Conservation (phyloP, 1,140 invertebrate species). For the Holcopasites calliopsidis region DNA sequence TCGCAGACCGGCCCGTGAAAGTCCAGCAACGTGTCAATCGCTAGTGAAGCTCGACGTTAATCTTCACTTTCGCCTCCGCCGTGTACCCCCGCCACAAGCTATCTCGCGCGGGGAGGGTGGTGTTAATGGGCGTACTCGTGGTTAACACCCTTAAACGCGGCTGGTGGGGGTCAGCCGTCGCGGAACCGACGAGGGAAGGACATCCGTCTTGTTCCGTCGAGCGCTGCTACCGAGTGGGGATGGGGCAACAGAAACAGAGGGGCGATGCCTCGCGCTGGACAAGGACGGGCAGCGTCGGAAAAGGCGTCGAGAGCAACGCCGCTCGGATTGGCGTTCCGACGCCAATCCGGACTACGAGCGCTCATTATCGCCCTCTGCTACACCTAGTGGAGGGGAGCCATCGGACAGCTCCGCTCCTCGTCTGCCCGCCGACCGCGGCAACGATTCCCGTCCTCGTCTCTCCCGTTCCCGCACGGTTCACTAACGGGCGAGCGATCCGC, state of each 20-base stretch:
- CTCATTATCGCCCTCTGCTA: slow-evolving; percentile 76
- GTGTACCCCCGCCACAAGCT: background rate
- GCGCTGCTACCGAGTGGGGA: slow-evolving; percentile 23
- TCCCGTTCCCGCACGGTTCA: slow-evolving; percentile 10
- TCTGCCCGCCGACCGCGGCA: background rate
- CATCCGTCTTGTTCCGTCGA: too few relatives aligned
- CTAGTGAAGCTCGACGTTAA: slow-evolving; percentile 54
- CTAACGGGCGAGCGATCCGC: slow-evolving; percentile 7
- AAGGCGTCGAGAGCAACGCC: slow-evolving; percentile 78
- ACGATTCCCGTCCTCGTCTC: background rate
- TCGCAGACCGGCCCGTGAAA: slow-evolving; percentile 22
- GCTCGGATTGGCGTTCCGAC: slow-evolving; percentile 75
- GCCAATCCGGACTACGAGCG: slow-evolving; percentile 77
- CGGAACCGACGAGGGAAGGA: slow-evolving; percentile 26
- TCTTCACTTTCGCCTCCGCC: background rate
- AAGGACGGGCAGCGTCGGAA: slow-evolving; percentile 67
- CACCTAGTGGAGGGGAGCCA: slow-evolving; percentile 49
- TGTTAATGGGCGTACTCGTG: slow-evolving; percentile 79
- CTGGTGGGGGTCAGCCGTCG: slow-evolving; percentile 1
- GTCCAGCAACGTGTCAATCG: slow-evolving; percentile 52
- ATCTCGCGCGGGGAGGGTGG: slow-evolving; percentile 61
- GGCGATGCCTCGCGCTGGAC: slow-evolving; percentile 19
- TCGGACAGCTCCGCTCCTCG: slow-evolving; percentile 17
- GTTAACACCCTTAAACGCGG: slow-evolving; percentile 75
- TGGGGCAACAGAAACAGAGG: slow-evolving; percentile 43